These are phyloP conservation scores for Allygus modestus DNA, from an alignment of 2,888 invertebrate species.

Conservation along the genomic window DNA sequence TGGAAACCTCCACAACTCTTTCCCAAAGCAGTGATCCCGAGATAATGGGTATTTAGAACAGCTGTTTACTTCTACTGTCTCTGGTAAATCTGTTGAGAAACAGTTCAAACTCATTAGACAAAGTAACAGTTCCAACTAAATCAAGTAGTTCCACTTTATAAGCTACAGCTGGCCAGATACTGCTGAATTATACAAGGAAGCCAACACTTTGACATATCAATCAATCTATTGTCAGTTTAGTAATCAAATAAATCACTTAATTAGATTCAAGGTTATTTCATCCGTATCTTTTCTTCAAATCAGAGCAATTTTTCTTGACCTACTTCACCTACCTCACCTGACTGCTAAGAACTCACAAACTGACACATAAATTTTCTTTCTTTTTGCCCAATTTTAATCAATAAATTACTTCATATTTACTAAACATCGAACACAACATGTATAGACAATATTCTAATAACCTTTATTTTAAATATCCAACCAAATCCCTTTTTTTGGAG, in stretches of 20 bases:
- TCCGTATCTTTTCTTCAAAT: not conserved
- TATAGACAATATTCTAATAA: no score
- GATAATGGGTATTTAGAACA: not conserved
- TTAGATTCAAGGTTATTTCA: not conserved
- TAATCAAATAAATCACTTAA: conserved; percentile 3
- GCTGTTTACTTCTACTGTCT: not conserved
- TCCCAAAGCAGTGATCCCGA: not conserved
- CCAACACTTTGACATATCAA: not conserved
- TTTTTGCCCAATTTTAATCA: no score
- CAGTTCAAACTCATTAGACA: conserved; percentile 10
- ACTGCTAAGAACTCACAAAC: no score
- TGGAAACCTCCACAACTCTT: not conserved
- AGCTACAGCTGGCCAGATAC: not conserved
- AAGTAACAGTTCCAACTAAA: not conserved
- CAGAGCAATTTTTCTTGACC: not conserved
- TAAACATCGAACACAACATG: no score
- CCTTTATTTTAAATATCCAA: no score
- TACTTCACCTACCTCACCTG: no score
- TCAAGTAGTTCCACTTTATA: not conserved
- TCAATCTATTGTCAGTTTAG: not conserved
- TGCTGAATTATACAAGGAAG: not conserved
- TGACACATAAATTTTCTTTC: no score
- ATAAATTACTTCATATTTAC: no score
- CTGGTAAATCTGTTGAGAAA: not conserved
- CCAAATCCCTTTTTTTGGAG: no score